Conservation (phyloP, 1,140 invertebrate species). For the Meteorus sp. region DNA sequence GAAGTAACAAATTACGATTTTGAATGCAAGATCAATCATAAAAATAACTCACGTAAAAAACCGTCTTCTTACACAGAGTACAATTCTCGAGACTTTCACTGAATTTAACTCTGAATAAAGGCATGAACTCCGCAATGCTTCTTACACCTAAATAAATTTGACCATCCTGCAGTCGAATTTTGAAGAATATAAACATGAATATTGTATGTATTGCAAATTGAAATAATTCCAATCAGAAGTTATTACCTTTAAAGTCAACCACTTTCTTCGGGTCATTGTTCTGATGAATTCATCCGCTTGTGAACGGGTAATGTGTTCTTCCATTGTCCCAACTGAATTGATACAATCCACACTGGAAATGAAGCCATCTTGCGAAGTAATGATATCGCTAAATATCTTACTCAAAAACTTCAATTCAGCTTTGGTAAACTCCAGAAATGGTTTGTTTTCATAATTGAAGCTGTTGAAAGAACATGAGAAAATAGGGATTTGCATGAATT, state of each 20-base stretch:
- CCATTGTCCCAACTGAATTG: background rate
- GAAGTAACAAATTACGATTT: background rate
- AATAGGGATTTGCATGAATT: background rate
- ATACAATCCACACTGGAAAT: background rate
- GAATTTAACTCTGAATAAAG: background rate
- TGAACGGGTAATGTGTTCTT: background rate
- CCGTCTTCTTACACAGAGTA: slow-evolving; percentile 4
- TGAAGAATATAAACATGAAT: background rate
- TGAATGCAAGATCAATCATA: too few relatives aligned
- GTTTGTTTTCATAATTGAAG: background rate
- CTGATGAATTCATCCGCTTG: background rate
- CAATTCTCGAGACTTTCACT: background rate
- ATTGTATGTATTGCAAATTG: background rate
- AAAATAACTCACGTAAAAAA: background rate
- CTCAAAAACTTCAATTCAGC: background rate
- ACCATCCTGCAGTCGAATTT: slow-evolving; percentile 3
- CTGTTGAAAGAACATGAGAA: background rate
- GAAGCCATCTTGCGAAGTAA: background rate
- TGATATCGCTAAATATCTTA: background rate
- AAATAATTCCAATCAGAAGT: background rate
- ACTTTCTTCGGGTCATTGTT: background rate
- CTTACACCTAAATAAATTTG: background rate
- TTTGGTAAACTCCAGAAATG: background rate
- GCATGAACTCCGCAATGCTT: background rate
- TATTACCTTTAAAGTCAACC: background rate